These are phyloP conservation scores for Scelioninae gen. 1 DNA, from an alignment of 2,888 invertebrate species.

Conservation along the genomic window DNA sequence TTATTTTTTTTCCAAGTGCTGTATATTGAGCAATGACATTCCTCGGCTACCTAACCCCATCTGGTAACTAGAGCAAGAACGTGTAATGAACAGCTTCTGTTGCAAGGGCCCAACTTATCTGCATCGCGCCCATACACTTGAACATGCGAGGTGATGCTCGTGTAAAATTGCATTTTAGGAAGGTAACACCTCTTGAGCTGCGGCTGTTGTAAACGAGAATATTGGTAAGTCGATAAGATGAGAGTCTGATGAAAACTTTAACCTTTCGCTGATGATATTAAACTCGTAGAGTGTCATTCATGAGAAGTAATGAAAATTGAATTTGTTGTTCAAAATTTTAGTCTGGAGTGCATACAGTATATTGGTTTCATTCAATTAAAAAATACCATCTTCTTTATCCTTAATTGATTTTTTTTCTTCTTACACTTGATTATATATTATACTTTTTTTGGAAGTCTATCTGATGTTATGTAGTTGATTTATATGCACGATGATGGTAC, in stretches of 20 bases:
- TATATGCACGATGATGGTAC: constrained; percentile 83
- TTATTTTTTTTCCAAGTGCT: constrained; percentile 80
- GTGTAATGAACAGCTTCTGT: constrained; percentile 74
- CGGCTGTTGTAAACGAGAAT: constrained; percentile 66
- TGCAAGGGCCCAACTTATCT: constrained; percentile 64
- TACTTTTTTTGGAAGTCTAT: constrained; percentile 82
- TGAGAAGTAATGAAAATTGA: constrained; percentile 57
- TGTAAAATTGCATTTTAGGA: constrained; percentile 70
- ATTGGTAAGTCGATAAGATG: constrained; percentile 64
- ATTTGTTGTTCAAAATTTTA: constrained; percentile 6
- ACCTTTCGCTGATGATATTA: constrained; percentile 56
- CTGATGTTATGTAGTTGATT: constrained; percentile 83
- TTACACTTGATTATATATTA: constrained; percentile 76
- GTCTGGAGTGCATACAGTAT: neutral
- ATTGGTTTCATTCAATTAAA: constrained; percentile 33
- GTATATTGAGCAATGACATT: constrained; percentile 71
- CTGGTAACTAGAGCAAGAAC: constrained; percentile 77
- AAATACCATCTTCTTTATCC: neutral
- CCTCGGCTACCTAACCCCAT: constrained; percentile 54
- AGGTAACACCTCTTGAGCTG: constrained; percentile 65
- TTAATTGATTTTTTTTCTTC: constrained; percentile 12
- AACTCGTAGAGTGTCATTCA: constrained; percentile 46
- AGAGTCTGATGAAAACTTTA: constrained; percentile 59
- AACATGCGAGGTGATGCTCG: constrained; percentile 67
- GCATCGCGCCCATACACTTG: constrained; percentile 57